These are phyloP conservation scores for Hydriomena furcata DNA, from an alignment of 2,888 invertebrate genomes.

Conservation along the genomic window DNA sequence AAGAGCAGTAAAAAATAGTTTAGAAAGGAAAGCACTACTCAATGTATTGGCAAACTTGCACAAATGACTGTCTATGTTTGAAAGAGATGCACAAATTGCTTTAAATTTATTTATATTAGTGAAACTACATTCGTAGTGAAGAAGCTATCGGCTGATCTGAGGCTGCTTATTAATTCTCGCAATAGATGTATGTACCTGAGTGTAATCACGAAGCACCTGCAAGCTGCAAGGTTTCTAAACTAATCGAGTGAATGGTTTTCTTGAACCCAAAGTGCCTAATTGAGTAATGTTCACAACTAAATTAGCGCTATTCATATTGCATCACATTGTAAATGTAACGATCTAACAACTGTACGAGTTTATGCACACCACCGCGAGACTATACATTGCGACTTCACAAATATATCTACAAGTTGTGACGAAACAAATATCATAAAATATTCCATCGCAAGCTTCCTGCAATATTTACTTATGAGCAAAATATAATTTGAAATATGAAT, in stretches of 20 bases:
- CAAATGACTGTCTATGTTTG: too few species aligned
- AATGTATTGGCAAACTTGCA: not conserved
- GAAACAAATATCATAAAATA: not conserved
- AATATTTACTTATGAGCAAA: not conserved
- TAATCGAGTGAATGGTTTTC: slow-evolving; percentile 13
- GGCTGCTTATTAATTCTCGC: not conserved
- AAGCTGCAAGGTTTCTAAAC: slow-evolving; percentile 3
- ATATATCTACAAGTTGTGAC: not conserved
- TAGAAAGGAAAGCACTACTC: not conserved
- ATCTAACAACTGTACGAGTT: not conserved
- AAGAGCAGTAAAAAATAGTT: not conserved
- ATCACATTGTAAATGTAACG: slow-evolving; percentile 9
- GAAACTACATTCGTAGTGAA: not conserved
- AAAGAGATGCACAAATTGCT: not conserved
- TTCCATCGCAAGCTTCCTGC: slow-evolving; percentile 4
- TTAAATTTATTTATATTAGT: too few species aligned
- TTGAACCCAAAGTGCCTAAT: slow-evolving; percentile 1
- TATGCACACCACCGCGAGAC: too few species aligned
- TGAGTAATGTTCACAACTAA: slow-evolving; percentile 13
- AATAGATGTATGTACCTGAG: not conserved
- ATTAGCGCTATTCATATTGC: slow-evolving; percentile 8
- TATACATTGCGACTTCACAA: not conserved
- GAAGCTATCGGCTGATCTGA: not conserved
- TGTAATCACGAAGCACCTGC: not conserved
- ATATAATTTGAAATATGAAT: too few species aligned